Conservation (phyloP, 2,888 invertebrate species). For the Agrilus biguttatus region DNA sequence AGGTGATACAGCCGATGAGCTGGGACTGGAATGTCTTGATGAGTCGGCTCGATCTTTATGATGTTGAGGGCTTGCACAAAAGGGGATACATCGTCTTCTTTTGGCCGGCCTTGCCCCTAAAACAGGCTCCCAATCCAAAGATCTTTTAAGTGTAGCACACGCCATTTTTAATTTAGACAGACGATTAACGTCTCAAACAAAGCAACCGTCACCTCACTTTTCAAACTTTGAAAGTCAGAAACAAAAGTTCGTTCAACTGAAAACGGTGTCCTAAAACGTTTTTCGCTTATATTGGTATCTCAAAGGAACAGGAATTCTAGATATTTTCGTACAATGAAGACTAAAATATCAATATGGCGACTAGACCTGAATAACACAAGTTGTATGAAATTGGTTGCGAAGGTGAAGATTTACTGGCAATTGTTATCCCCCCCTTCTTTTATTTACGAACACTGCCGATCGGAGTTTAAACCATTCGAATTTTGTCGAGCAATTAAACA, state of each 20-base stretch:
- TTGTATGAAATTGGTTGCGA: no score
- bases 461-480: no score
- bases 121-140: conserved; percentile 86
- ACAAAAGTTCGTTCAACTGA: no score
- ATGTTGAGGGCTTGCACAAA: conserved; percentile 49
- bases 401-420: no score
- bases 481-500: no score
- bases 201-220: background rate
- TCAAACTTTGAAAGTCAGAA: background rate
- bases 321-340: no score
- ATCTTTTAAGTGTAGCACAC: conserved; percentile 93
- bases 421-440: background rate
- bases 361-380: no score
- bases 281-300: no score
- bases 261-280: no score
- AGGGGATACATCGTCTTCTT: conserved; percentile 80
- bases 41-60: conserved; percentile 20
- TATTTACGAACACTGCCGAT: no score
- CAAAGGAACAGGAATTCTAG: no score
- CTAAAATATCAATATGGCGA: no score
- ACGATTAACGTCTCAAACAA: background rate
- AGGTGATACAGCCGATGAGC: conserved; percentile 26
- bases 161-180: conserved; percentile 59
- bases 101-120: conserved; percentile 78
- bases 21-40: conserved; percentile 16